Conservation (phyloP, 2,888 invertebrate species). For the Cinara cedri region DNA sequence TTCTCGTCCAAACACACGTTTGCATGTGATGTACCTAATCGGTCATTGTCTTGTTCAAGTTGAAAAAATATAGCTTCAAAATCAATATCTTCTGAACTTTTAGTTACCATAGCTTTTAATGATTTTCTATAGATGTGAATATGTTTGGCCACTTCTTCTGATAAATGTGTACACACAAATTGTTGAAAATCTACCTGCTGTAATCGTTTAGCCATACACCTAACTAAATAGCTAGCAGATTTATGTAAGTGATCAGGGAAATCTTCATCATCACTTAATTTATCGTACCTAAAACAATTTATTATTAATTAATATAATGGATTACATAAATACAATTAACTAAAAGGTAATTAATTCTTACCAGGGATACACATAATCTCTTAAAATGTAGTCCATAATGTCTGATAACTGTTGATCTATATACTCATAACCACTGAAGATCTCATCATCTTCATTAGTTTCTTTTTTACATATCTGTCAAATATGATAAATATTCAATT, state of each 20-base stretch:
- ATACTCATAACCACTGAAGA: conserved; percentile 80
- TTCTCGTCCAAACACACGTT: conserved; percentile 75
- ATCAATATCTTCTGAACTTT: conserved; percentile 61
- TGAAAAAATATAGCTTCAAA: conserved; percentile 86
- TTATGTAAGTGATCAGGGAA: conserved; percentile 74
- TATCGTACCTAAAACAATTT: conserved; percentile 64
- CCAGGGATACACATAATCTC: conserved; percentile 83
- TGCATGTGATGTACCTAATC: conserved; percentile 78
- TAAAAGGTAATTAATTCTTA: conserved; percentile 62
- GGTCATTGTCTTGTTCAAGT: conserved; percentile 85
- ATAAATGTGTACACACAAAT: conserved; percentile 82
- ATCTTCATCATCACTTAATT: conserved; percentile 72
- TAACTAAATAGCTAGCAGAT: conserved; percentile 74
- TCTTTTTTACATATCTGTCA: conserved; percentile 62
- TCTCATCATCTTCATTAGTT: conserved; percentile 63
- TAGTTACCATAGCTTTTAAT: conserved; percentile 64
- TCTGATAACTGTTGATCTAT: conserved; percentile 87
- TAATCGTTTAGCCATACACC: conserved; percentile 77
- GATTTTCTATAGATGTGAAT: conserved; percentile 85
- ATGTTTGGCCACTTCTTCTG: conserved; percentile 90
- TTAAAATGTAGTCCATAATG: conserved; percentile 78
- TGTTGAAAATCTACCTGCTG: conserved; percentile 91
- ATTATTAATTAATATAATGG: background rate
- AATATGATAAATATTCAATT: background rate
- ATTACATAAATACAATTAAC: background rate